Conservation (phyloP, 2,113 vertebrate species). For the Megaptera novaeangliae region DNA sequence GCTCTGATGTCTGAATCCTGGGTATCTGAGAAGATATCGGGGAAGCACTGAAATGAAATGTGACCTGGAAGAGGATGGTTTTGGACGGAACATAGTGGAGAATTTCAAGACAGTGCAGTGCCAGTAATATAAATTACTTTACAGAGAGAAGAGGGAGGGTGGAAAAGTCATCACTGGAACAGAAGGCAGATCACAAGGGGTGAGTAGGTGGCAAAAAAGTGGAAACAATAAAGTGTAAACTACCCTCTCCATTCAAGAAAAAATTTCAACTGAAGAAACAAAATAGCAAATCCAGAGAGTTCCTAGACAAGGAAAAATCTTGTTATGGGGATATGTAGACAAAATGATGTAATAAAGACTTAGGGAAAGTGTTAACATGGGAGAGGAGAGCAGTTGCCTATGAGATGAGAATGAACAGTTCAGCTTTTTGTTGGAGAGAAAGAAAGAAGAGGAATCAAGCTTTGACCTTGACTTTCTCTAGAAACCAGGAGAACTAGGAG, state of each 20-base stretch:
- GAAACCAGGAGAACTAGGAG: neutral
- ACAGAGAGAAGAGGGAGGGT: neutral
- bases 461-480: neutral
- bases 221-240: neutral
- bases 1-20: too few relatives aligned
- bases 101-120: neutral
- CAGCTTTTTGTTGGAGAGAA: neutral
- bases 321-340: neutral
- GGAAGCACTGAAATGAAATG: neutral
- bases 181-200: neutral
- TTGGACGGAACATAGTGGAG: neutral
- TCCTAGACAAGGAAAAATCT: neutral
- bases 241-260: neutral
- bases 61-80: neutral
- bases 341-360: neutral
- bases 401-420: neutral
- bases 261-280: neutral
- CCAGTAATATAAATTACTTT: neutral
- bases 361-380: neutral
- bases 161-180: neutral
- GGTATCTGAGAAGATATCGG: neutral
- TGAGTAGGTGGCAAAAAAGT: neutral
- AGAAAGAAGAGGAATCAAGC: neutral
- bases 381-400: accelerated
- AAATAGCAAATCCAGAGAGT: neutral